Evolutionary conservation across 2,888 invertebrate species (phyloP).

Genomic region (Alloplasta piceator): DNA sequence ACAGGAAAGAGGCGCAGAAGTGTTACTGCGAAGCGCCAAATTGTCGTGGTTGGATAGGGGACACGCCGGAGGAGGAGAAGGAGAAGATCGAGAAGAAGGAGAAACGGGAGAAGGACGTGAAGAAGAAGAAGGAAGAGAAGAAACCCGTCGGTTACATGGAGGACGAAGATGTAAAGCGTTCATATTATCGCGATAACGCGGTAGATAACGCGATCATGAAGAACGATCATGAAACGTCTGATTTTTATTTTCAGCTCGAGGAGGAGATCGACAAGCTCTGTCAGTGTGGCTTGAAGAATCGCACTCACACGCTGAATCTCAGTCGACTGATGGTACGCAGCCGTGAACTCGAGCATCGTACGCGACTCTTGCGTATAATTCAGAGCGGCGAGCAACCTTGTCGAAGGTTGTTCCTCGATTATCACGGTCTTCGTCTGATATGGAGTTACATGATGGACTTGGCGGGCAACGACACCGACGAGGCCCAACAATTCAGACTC

Average conservation of each 20-base stretch:
- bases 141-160: conserved; percentile 80
- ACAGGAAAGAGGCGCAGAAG: conserved; percentile 96
- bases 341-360: conserved; percentile 91
- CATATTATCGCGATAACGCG: conserved; percentile 59
- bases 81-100: conserved; percentile 86
- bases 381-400: conserved; percentile 92
- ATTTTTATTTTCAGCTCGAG: conserved; percentile 86
- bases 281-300: conserved; percentile 93
- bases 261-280: conserved; percentile 94
- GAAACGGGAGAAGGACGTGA: conserved; percentile 80
- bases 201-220: too few species aligned
- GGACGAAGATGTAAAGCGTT: conserved; percentile 83
- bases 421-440: conserved; percentile 94
- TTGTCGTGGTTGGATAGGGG: conserved; percentile 98
- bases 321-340: conserved; percentile 97
- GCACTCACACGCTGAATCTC: conserved; percentile 94
- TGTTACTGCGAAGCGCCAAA: conserved; percentile 96
- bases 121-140: conserved; percentile 83
- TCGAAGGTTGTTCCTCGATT: conserved; percentile 94
- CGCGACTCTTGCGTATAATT: conserved; percentile 90
- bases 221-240: too few species aligned
- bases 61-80: conserved; percentile 90
- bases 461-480: conserved; percentile 84
- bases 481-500: conserved; percentile 81
- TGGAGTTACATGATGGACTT: conserved; percentile 97